Percentiles rank a stretch among this genome's conserved stretches.
phyloP scores from a whole-genome alignment of 1,140 invertebrate genomes.

The Parapsyche elsis region DNA sequence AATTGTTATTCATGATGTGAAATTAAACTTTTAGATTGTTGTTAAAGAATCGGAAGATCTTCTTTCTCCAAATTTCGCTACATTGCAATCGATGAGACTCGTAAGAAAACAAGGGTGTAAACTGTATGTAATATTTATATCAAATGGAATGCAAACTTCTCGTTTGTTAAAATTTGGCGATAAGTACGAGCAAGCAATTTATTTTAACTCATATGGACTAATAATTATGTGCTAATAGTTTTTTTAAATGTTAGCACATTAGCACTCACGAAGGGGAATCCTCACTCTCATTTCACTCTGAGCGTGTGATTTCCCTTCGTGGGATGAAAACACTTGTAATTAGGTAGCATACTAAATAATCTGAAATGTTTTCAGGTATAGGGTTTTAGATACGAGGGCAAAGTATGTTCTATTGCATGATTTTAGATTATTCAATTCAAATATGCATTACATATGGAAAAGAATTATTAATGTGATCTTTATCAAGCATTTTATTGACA shows the following conservation, averaged over 20 bases:
- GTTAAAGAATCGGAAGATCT: slow-evolving; percentile 76
- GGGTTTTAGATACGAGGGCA: slow-evolving; percentile 75
- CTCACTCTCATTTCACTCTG: neutral
- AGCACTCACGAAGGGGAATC: no score
- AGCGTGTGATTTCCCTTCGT: neutral
- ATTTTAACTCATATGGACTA: neutral
- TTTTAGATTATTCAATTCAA: slow-evolving; percentile 71
- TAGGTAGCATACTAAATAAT: no score
- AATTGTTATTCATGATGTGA: no score
- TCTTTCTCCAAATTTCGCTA: slow-evolving; percentile 68
- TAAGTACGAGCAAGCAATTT: slow-evolving; percentile 65
- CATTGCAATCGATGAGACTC: slow-evolving; percentile 68
- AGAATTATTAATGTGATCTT: slow-evolving; percentile 81
- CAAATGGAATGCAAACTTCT: slow-evolving; percentile 75
- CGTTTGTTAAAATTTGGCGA: slow-evolving; percentile 77
- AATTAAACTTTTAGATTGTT: slow-evolving; percentile 65
- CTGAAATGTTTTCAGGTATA: slow-evolving; percentile 70
- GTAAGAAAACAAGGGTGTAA: slow-evolving; percentile 75
- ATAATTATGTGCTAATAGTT: no score
- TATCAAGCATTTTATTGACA: slow-evolving; percentile 68
- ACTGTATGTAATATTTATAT: slow-evolving; percentile 77
- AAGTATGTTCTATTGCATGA: slow-evolving; percentile 78
- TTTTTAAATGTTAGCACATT: no score
- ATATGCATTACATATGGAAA: slow-evolving; percentile 81
- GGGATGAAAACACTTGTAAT: no score